Evolutionary conservation across 2,797 vertebrate species (phyloP).

Genomic region (Delichon dasypus): DNA sequence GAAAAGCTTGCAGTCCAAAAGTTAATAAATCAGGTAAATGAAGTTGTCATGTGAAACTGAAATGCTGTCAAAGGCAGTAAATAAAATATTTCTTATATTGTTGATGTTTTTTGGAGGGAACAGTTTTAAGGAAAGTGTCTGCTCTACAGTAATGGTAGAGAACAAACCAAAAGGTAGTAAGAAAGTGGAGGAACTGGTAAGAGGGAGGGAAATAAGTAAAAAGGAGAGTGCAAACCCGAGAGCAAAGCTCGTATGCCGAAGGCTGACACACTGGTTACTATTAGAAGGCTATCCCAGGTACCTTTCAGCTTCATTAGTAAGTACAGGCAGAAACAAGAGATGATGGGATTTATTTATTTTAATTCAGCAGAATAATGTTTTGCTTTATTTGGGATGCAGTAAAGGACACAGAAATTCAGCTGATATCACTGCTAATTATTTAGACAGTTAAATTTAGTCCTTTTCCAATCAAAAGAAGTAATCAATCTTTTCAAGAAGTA

Average conservation of each 20-base stretch:
- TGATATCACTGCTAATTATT: neutral
- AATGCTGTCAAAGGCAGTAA: neutral
- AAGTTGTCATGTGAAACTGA: neutral
- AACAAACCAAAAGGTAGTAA: neutral
- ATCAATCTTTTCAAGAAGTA: neutral
- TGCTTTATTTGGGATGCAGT: neutral
- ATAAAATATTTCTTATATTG: neutral
- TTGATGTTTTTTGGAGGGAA: neutral
- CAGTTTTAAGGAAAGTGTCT: neutral
- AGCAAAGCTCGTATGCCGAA: neutral
- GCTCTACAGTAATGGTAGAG: neutral
- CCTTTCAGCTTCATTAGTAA: neutral
- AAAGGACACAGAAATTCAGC: neutral
- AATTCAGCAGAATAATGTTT: neutral
- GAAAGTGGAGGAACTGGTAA: neutral
- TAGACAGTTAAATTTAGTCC: conserved; percentile 3
- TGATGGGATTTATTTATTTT: neutral
- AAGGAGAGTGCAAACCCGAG: neutral
- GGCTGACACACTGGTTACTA: neutral
- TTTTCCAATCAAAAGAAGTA: neutral
- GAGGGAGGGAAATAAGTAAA: neutral
- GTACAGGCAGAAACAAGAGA: neutral
- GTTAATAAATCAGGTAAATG: neutral
- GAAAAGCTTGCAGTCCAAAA: neutral
- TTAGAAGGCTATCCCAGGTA: neutral